Percentiles rank a stretch among this genome's conserved stretches.
phyloP scores from a whole-genome alignment of 2,797 vertebrate species.

The Enoplosus armatus region DNA sequence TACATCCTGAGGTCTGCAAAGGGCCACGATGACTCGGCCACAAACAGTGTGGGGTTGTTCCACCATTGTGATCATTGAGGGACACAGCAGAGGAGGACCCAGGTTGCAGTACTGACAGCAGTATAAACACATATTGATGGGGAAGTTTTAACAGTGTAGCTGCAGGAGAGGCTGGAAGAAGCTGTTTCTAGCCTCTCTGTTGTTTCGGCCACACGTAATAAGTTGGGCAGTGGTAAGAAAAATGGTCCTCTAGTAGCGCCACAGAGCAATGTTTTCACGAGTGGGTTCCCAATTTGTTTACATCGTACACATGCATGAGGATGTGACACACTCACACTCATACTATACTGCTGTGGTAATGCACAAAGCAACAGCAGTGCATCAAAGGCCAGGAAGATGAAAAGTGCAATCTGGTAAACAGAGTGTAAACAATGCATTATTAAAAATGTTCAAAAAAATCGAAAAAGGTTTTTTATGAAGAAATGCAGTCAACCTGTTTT shows the following conservation, averaged over 20 bases:
- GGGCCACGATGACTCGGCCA: slow-evolving; percentile 39
- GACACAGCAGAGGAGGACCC: slow-evolving; percentile 35
- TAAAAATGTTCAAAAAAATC: no score
- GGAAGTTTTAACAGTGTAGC: slow-evolving; percentile 65
- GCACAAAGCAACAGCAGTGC: neutral
- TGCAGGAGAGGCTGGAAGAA: slow-evolving; percentile 59
- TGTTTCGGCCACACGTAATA: slow-evolving; percentile 60
- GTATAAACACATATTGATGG: slow-evolving; percentile 77
- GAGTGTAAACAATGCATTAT: neutral
- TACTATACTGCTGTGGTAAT: neutral
- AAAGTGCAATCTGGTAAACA: neutral
- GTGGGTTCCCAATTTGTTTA: neutral
- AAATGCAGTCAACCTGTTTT: neutral
- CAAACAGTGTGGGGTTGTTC: slow-evolving; percentile 47
- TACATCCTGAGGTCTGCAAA: slow-evolving; percentile 56
- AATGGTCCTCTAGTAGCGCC: slow-evolving; percentile 6
- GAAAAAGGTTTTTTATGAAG: neutral
- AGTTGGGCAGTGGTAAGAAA: slow-evolving; percentile 43
- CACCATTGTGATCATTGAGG: slow-evolving; percentile 56
- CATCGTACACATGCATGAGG: neutral
- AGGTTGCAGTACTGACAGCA: slow-evolving; percentile 58
- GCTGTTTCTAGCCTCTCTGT: slow-evolving; percentile 56
- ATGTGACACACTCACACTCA: no score
- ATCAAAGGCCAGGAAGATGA: neutral
- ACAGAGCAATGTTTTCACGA: neutral